Conservation (phyloP, 2,797 vertebrate species). For the Melanotaenia parkinsoni region DNA sequence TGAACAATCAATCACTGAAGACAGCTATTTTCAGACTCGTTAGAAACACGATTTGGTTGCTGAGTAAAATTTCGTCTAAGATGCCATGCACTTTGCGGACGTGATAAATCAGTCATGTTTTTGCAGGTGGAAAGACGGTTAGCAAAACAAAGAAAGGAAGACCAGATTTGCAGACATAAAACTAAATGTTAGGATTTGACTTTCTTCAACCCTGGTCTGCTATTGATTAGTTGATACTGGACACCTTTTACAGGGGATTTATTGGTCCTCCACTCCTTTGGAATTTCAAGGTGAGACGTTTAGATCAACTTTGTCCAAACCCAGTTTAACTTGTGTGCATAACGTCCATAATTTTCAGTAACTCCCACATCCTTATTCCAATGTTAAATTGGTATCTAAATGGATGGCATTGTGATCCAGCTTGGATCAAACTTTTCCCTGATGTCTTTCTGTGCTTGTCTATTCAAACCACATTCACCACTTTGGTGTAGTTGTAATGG, state of each 20-base stretch:
- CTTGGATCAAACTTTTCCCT: neutral
- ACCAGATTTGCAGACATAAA: neutral
- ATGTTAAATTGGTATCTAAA: neutral
- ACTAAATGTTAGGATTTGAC: neutral
- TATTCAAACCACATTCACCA: neutral
- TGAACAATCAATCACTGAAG: neutral
- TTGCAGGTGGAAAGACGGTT: neutral
- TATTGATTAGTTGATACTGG: neutral
- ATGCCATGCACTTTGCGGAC: neutral
- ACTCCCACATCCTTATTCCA: neutral
- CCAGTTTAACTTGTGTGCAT: neutral
- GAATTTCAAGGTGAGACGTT: neutral
- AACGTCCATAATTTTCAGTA: neutral
- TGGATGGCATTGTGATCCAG: neutral
- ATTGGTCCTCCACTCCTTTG: neutral
- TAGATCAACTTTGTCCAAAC: neutral
- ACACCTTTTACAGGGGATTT: neutral
- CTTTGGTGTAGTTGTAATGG: slow-evolving; percentile 4
- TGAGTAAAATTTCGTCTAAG: neutral
- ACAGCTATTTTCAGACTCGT: neutral
- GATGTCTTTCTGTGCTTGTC: neutral
- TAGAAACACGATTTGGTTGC: neutral
- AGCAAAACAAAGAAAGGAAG: neutral
- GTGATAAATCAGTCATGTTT: neutral
- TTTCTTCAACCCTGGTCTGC: neutral